Evolutionary conservation across 1,140 invertebrate species (phyloP).

Genomic region (Sogatella furcifera): DNA sequence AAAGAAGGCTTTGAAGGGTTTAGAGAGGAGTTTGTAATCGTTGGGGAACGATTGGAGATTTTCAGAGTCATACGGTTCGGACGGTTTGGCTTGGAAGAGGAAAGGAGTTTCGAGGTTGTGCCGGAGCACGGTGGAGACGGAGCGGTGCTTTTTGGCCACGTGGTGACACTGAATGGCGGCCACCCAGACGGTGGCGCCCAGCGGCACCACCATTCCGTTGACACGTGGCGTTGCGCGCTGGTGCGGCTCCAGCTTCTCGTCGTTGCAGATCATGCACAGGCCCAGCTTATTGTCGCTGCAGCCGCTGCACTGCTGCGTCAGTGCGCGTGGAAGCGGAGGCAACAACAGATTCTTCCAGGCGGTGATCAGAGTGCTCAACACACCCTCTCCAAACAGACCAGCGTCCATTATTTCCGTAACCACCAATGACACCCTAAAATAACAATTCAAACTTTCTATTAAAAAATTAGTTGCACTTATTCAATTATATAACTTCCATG

Average conservation of each 20-base stretch:
- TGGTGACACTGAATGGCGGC: constrained; percentile 40
- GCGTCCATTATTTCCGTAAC: constrained; percentile 72
- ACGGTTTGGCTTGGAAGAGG: not conserved
- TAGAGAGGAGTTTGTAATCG: constrained; percentile 38
- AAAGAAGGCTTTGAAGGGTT: constrained; percentile 40
- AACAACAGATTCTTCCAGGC: constrained; percentile 49
- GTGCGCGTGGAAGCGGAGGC: constrained; percentile 1
- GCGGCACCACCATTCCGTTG: constrained; percentile 46
- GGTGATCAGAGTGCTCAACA: constrained; percentile 52
- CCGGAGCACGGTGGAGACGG: not conserved
- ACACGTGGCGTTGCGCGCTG: not conserved
- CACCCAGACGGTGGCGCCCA: constrained; percentile 48
- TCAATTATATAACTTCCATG: too few relatives aligned
- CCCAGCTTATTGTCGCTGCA: too few relatives aligned
- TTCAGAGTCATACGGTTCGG: constrained; percentile 56
- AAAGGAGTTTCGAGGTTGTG: not conserved
- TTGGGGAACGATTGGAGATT: constrained; percentile 42
- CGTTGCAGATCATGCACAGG: too few relatives aligned
- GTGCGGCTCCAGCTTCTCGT: too few relatives aligned
- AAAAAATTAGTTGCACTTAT: too few relatives aligned
- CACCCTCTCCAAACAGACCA: constrained; percentile 61
- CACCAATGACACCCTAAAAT: constrained; percentile 43
- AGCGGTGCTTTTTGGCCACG: constrained; percentile 16
- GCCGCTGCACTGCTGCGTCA: too few relatives aligned
- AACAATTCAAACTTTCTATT: too few relatives aligned